A percentile compares a stretch with the other conserved stretches of the same genome.
Evolutionary conservation across 2,113 vertebrate species (phyloP).

Genomic region (Lipotes vexillifer): DNA sequence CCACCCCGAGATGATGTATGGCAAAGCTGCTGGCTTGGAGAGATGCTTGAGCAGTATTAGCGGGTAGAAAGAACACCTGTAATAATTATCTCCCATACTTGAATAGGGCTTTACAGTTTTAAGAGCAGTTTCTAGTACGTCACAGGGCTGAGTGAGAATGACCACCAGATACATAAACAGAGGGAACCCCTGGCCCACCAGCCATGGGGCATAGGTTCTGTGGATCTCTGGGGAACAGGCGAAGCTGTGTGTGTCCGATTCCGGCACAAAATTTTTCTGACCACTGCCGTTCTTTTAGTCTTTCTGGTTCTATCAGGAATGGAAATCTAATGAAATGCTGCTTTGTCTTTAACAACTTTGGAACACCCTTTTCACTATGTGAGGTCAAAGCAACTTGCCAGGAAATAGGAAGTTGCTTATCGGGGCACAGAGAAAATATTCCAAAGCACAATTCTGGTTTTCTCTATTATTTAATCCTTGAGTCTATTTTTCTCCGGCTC

Average conservation of each 20-base stretch:
- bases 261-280: not conserved
- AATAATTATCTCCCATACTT: not conserved
- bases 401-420: not conserved
- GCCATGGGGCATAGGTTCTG: rapidly evolving
- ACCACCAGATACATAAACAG: not conserved
- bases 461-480: not conserved
- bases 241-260: not conserved
- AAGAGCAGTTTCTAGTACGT: not conserved
- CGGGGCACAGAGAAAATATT: not conserved
- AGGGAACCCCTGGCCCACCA: not conserved
- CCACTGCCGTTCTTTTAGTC: not conserved
- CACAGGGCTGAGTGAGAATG: not conserved
- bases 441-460: not conserved
- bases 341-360: not conserved
- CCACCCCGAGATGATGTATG: rapidly evolving
- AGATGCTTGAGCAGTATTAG: rapidly evolving
- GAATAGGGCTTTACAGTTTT: not conserved
- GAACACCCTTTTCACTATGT: not conserved
- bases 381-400: not conserved
- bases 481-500: not conserved
- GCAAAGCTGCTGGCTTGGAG: not conserved
- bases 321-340: not conserved
- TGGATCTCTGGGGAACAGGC: not conserved
- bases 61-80: not conserved
- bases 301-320: not conserved